phyloP scores from a whole-genome alignment of 1,140 invertebrate species.

The Campoletis sonorensis region DNA sequence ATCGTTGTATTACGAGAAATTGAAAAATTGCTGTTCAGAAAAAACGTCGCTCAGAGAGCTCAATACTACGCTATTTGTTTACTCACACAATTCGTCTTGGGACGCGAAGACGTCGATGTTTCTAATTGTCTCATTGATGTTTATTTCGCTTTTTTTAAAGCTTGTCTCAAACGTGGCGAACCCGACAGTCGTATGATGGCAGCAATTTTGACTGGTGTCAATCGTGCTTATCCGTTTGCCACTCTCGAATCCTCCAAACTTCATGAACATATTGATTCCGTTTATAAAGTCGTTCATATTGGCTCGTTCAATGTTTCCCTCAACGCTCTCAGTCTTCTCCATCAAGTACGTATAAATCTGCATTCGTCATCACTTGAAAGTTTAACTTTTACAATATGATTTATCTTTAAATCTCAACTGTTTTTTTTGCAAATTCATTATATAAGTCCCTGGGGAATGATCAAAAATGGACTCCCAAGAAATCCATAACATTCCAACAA shows the following conservation, averaged over 20 bases:
- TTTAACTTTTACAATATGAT: too few relatives aligned
- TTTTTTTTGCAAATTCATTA: too few relatives aligned
- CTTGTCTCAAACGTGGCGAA: constrained; percentile 92
- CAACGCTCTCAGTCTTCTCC: constrained; percentile 91
- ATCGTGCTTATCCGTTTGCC: constrained; percentile 90
- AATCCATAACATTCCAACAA: too few relatives aligned
- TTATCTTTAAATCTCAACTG: too few relatives aligned
- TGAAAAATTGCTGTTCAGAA: constrained; percentile 92
- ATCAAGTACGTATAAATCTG: constrained; percentile 82
- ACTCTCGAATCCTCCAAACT: constrained; percentile 79
- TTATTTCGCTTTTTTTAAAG: constrained; percentile 98
- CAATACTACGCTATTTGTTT: constrained; percentile 97
- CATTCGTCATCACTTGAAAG: too few relatives aligned
- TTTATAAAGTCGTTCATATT: constrained; percentile 93
- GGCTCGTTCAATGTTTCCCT: constrained; percentile 89
- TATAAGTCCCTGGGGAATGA: too few relatives aligned
- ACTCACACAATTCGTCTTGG: constrained; percentile 87
- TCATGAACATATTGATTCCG: constrained; percentile 85
- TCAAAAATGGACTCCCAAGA: too few relatives aligned
- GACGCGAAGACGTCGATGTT: constrained; percentile 84
- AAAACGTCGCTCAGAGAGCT: constrained; percentile 89
- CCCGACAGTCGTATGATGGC: constrained; percentile 95
- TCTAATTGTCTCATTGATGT: constrained; percentile 90
- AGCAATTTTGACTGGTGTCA: constrained; percentile 91
- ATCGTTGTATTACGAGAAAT: constrained; percentile 90